Percentiles rank a stretch among this genome's conserved stretches.
Evolutionary conservation across 2,888 invertebrate species (phyloP).

Genomic region (Thymelicus sylvestris): DNA sequence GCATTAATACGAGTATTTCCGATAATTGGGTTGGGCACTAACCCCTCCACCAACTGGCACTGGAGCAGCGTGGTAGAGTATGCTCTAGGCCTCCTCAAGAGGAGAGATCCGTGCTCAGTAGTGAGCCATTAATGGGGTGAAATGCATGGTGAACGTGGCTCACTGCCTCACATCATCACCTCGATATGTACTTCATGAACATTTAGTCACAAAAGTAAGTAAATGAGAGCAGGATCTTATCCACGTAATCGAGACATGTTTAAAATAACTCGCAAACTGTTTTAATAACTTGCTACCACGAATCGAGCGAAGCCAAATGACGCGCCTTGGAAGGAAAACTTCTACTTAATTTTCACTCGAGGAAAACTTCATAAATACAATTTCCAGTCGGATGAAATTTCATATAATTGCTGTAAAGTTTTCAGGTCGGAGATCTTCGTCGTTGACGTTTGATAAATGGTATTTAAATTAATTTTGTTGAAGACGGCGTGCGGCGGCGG

Average conservation of each 20-base stretch:
- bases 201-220: background rate
- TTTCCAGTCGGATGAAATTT: conserved; percentile 37
- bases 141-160: no score
- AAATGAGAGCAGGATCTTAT: background rate
- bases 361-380: conserved; percentile 30
- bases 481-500: background rate
- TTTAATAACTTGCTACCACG: conserved; percentile 23
- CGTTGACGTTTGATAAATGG: conserved; percentile 35
- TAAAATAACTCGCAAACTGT: background rate
- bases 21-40: no score
- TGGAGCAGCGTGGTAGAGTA: no score
- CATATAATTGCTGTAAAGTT: conserved; percentile 35
- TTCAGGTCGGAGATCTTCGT: conserved; percentile 28
- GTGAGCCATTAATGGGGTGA: no score
- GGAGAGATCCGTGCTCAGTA: no score
- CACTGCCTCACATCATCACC: no score
- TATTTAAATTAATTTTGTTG: conserved; percentile 30
- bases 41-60: no score
- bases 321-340: conserved; percentile 26
- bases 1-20: no score
- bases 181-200: no score
- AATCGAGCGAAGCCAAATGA: conserved; percentile 26
- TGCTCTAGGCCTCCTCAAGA: no score
- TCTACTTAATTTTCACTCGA: conserved; percentile 36
- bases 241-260: background rate